Evolutionary conservation across 2,888 invertebrate species (phyloP).

Genomic region (Itoplectis maculator): DNA sequence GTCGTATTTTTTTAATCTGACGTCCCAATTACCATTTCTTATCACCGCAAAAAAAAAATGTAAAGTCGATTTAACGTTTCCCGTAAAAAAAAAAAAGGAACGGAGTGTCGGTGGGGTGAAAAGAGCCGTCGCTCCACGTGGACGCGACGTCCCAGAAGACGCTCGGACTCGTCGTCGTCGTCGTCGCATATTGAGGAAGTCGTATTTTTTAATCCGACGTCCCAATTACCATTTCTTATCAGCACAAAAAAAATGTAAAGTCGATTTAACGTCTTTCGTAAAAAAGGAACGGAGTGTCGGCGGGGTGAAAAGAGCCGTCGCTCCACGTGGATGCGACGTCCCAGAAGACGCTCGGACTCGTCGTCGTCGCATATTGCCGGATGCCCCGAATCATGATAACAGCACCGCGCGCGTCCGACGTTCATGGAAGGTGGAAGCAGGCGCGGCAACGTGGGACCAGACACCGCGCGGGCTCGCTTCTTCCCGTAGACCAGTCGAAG

Average conservation of each 20-base stretch:
- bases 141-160: no score
- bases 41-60: no score
- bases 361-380: background rate
- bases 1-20: no score
- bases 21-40: no score
- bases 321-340: constrained; percentile 19
- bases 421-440: constrained; percentile 27
- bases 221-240: no score
- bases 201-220: no score
- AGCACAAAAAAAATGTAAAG: no score
- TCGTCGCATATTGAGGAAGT: background rate
- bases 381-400: constrained; percentile 50
- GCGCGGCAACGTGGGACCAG: no score
- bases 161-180: background rate
- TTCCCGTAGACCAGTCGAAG: constrained; percentile 68
- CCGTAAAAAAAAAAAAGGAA: no score
- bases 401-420: constrained; percentile 34
- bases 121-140: background rate
- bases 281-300: background rate
- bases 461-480: constrained; percentile 38
- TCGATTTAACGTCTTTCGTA: background rate
- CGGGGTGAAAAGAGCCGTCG: background rate
- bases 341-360: background rate
- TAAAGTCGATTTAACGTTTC: background rate
- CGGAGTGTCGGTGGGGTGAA: background rate